Percentiles rank a stretch among this genome's conserved stretches.
These are phyloP conservation scores for Magallana angulata DNA, from an alignment of 1,140 invertebrate species.

Conservation along the genomic window DNA sequence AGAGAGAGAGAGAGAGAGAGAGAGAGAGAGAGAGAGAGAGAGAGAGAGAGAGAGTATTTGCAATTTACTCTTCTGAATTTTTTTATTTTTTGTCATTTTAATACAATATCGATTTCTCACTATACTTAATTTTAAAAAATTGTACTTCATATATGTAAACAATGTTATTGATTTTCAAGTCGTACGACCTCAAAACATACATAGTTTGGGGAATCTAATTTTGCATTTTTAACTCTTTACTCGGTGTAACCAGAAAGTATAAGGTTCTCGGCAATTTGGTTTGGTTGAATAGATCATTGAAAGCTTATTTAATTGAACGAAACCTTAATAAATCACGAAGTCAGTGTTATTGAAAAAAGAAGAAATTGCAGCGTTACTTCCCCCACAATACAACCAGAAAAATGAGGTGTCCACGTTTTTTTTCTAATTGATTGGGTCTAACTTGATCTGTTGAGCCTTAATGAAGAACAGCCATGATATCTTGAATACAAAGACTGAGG, in stretches of 20 bases:
- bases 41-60: too few relatives aligned
- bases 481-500: not conserved
- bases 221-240: not conserved
- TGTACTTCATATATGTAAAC: not conserved
- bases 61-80: too few relatives aligned
- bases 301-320: not conserved
- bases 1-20: too few relatives aligned
- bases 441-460: conserved; percentile 16
- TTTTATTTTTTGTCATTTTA: too few relatives aligned
- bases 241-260: not conserved
- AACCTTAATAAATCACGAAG: conserved; percentile 29
- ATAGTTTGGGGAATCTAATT: not conserved
- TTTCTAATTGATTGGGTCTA: conserved; percentile 16
- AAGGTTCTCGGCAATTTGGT: not conserved
- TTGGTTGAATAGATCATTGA: conserved; percentile 16
- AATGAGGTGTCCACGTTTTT: conserved; percentile 30
- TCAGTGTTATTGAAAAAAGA: conserved; percentile 28
- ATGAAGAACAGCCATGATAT: conserved; percentile 13
- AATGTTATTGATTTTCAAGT: not conserved
- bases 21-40: too few relatives aligned
- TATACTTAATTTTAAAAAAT: too few relatives aligned
- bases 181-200: not conserved
- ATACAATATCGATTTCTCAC: too few relatives aligned
- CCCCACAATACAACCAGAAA: conserved; percentile 12
- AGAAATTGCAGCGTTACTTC: conserved; percentile 9